Base-by-base conservation (phyloP, 2,797 vertebrate genomes). In the Sebastes iracundus region DNA sequence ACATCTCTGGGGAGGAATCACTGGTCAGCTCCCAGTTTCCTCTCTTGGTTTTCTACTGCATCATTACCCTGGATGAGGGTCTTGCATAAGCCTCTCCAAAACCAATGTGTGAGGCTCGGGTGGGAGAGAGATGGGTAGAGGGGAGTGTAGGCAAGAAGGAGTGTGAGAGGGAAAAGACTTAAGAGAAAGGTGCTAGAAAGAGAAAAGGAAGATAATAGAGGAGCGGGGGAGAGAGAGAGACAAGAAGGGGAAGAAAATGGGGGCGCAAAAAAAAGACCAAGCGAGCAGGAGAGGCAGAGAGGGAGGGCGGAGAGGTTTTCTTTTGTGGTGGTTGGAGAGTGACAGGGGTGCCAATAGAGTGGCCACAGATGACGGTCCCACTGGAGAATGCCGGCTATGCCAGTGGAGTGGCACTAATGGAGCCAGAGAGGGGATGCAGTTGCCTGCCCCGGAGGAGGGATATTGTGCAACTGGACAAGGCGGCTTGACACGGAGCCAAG, bases 381-480 rank as follows among this genome's bases (percentile, higher is more conserved):
- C 92, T 90, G 92, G 95, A 96, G 94, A 96, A 96, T 95, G 95
- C 93, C 62, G 88, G 84, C 94, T 93, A 94, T 96, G 93, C 93
- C 92, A 92, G 90, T 93, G 91, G 92, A 95, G 94, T 93, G 94
- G 91, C 93, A 93, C 94, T 94, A 95, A 94, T 94, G 94, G 93
- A 94, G 91, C 94, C 91, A 85, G 93, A 93, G 92, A 92, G 90
- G 92, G 89, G 91, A 93, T 93, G 94, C 93, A 93, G 94, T 95
- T 94, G 91, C 93, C 92, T 93, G 91, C 88, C 92, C 92, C 53
- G 58, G 87, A 93, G 94, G 92, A 93, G 92, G 90, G 89, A 92
- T 94, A 94, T 94, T 95, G 94, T 95, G 94, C 92, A 93, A 95
- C 94, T 93, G 92, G 93, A 94, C 94, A 94, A 93, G 93, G 91